Conservation (phyloP, 1,140 invertebrate species). For the Drosophila navojoa region DNA sequence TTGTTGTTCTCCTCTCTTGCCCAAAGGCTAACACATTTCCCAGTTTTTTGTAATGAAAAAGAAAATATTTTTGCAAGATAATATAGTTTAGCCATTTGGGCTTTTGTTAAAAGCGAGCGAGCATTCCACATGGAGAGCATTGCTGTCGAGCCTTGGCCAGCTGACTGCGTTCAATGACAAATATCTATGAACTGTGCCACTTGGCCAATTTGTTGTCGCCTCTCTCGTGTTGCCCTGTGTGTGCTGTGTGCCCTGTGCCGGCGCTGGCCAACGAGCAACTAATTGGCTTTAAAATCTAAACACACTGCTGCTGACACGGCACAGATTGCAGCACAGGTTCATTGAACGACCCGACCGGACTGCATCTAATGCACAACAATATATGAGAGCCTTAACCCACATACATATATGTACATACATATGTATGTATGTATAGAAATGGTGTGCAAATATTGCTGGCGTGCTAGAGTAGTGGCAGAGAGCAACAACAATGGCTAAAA, state of each 20-base stretch:
- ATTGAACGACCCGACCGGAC: constrained; percentile 8
- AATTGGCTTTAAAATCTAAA: constrained; percentile 77
- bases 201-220: constrained; percentile 35
- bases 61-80: too few relatives aligned
- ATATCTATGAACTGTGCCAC: constrained; percentile 63
- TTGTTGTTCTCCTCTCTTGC: neutral
- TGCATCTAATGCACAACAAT: constrained; percentile 13
- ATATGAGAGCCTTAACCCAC: constrained; percentile 49
- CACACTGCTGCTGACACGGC: constrained; percentile 57
- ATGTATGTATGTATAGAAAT: too few relatives aligned
- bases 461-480: too few relatives aligned
- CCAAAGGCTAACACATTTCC: neutral
- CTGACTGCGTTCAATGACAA: constrained; percentile 65
- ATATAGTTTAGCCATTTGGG: neutral
- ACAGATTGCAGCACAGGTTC: constrained; percentile 40
- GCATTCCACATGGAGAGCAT: too few relatives aligned
- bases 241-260: constrained; percentile 11
- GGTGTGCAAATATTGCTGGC: too few relatives aligned
- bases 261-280: constrained; percentile 59
- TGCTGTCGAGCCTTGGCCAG: constrained; percentile 48
- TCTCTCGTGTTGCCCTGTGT: constrained; percentile 3
- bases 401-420: neutral
- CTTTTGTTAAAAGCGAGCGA: neutral
- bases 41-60: too few relatives aligned
- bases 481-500: neutral